Evolutionary conservation across 2,113 vertebrate species (phyloP).

Genomic region (Phaetusa simplex): DNA sequence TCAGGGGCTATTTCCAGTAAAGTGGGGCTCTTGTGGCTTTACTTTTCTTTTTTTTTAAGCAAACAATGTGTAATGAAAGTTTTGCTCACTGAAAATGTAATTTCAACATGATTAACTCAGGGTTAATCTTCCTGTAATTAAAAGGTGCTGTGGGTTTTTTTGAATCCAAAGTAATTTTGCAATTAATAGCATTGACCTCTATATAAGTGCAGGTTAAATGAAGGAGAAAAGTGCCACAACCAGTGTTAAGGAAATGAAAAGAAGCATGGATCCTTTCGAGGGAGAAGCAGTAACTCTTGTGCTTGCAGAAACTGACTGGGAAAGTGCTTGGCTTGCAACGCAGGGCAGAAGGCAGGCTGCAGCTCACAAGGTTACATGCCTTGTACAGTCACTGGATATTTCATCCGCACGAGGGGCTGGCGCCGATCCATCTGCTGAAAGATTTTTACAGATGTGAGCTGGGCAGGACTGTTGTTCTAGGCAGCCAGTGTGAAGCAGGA

Average conservation of each 20-base stretch:
- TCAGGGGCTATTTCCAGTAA: background rate
- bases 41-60: background rate
- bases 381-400: background rate
- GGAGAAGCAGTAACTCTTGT: background rate
- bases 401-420: background rate
- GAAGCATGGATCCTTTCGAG: background rate
- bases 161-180: background rate
- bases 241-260: background rate
- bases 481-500: constrained; percentile 33
- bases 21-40: background rate
- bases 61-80: background rate
- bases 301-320: background rate
- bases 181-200: background rate
- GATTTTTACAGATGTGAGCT: constrained; percentile 46
- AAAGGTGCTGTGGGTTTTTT: background rate
- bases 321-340: background rate
- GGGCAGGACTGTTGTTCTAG: constrained; percentile 45
- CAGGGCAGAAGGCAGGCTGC: background rate
- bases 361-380: background rate
- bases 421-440: background rate
- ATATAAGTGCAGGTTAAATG: background rate
- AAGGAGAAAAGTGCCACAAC: background rate
- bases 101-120: background rate
- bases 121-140: background rate
- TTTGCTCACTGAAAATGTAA: background rate